Evolutionary conservation across 2,797 vertebrate species (phyloP).

Genomic region (Syncerus caffer): DNA sequence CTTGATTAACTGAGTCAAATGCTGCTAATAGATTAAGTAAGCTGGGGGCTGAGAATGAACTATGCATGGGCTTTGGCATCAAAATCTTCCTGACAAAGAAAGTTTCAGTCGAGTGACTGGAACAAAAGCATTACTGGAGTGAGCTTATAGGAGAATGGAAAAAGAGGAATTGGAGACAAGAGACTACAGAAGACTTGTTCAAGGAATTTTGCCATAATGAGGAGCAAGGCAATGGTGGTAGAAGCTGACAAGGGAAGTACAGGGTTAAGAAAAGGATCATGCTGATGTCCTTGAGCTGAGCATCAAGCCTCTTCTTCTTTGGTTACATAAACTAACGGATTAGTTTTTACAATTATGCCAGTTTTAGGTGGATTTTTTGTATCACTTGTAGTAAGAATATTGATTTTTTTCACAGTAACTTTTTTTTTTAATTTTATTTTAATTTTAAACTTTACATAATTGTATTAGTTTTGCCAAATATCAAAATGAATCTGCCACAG

Average conservation of each 20-base stretch:
- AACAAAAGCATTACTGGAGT: neutral
- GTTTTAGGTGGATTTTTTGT: neutral
- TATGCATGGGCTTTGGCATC: neutral
- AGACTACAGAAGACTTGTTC: neutral
- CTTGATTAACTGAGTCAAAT: neutral
- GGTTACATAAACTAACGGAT: neutral
- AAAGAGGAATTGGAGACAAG: neutral
- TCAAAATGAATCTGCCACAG: too few species aligned
- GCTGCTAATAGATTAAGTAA: neutral
- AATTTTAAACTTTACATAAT: too few species aligned
- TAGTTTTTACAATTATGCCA: neutral
- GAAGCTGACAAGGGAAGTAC: neutral
- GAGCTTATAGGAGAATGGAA: neutral
- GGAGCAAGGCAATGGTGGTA: neutral
- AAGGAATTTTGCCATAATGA: neutral
- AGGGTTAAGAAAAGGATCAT: neutral
- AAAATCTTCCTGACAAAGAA: neutral
- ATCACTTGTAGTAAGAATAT: neutral
- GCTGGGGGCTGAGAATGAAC: neutral
- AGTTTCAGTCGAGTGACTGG: neutral
- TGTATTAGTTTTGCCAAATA: too few species aligned
- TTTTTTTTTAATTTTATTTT: too few species aligned
- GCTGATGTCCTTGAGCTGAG: neutral
- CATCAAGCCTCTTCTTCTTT: neutral
- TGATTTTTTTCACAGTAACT: neutral